Evolutionary conservation across 2,888 invertebrate genomes (phyloP).

Genomic region (Muschampia plurimacula): DNA sequence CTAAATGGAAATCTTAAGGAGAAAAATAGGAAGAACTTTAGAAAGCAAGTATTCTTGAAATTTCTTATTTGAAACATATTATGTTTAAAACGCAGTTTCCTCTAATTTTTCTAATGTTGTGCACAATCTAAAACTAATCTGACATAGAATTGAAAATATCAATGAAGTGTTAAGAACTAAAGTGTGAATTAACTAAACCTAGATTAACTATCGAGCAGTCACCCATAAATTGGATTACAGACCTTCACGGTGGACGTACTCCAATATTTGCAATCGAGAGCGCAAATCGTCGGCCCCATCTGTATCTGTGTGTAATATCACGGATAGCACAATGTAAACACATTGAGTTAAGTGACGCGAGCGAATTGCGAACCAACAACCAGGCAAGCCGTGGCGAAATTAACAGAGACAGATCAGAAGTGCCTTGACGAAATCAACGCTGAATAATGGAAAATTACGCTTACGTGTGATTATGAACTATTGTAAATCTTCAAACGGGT

Average conservation of each 20-base stretch:
- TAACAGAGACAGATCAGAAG: not conserved
- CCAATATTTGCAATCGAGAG: not conserved
- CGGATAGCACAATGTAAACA: not conserved
- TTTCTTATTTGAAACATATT: too few species aligned
- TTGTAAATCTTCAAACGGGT: not conserved
- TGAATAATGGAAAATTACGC: not conserved
- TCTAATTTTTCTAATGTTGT: too few species aligned
- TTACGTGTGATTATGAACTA: not conserved
- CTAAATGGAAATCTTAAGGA: too few species aligned
- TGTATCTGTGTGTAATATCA: not conserved
- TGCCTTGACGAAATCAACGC: slow-evolving; percentile 3
- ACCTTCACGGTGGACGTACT: not conserved
- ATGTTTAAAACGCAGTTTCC: too few species aligned
- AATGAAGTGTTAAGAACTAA: too few species aligned
- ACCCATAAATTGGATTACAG: not conserved
- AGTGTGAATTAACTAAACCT: too few species aligned
- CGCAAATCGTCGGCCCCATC: not conserved
- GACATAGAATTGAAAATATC: too few species aligned
- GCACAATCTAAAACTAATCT: too few species aligned
- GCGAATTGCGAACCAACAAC: slow-evolving; percentile 8
- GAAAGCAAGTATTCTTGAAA: too few species aligned
- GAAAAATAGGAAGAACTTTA: too few species aligned
- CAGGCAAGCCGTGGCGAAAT: slow-evolving; percentile 5
- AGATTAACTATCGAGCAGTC: not conserved
- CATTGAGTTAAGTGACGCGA: not conserved